These are phyloP conservation scores for Gryon sp. DNA, from an alignment of 1,140 invertebrate genomes.

Conservation along the genomic window DNA sequence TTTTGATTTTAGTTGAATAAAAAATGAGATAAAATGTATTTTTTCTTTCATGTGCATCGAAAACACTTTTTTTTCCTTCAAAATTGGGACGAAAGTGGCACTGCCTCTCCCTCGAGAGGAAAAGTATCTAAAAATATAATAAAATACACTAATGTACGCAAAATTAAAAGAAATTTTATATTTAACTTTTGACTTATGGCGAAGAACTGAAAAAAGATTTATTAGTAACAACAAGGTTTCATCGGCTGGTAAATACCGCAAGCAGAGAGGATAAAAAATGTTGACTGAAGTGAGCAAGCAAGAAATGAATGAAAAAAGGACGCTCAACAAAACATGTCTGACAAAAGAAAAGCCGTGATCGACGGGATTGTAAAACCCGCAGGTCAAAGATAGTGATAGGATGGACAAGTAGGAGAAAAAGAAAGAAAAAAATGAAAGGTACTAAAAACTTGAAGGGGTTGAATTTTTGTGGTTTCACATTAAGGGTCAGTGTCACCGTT, in stretches of 20 bases:
- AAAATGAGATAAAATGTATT: too few species aligned
- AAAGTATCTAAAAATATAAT: too few species aligned
- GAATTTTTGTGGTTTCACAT: conserved; percentile 2
- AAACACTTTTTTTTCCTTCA: too few species aligned
- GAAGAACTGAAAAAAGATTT: conserved; percentile 29
- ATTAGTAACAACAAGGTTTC: conserved; percentile 23
- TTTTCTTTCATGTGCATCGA: too few species aligned
- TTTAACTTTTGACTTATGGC: conserved; percentile 20
- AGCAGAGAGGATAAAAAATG: conserved; percentile 23
- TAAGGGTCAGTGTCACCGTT: conserved; percentile 14
- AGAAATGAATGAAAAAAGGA: conserved; percentile 32
- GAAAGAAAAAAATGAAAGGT: conserved; percentile 14
- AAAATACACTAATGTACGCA: conserved; percentile 15
- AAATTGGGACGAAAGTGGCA: too few species aligned
- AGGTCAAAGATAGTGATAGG: conserved; percentile 36
- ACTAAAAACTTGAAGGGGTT: conserved; percentile 20
- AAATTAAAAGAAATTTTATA: conserved; percentile 23
- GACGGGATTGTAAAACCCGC: conserved; percentile 26
- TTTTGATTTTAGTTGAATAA: too few species aligned
- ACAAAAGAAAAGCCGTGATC: conserved; percentile 53
- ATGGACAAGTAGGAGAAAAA: conserved; percentile 11
- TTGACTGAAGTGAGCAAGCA: conserved; percentile 38
- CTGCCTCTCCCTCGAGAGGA: too few species aligned
- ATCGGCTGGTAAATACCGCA: conserved; percentile 40
- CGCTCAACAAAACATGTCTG: conserved; percentile 29